Conservation (phyloP, 2,113 vertebrate genomes). For the Cyprinodon brontotheroides region DNA sequence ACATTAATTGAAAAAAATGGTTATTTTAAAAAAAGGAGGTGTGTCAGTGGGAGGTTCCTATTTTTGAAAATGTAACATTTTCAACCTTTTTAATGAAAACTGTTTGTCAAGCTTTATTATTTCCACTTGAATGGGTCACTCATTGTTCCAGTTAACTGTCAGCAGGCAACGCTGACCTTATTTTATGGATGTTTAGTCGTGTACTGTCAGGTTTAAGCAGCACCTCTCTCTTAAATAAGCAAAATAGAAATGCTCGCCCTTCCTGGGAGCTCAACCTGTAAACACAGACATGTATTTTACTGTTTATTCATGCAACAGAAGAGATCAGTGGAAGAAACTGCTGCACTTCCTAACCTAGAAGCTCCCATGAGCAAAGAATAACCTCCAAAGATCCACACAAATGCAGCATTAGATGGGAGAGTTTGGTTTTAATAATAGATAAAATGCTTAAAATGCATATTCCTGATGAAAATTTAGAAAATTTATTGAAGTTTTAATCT, state of each 20-base stretch:
- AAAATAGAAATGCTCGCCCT: not conserved
- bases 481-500: not conserved
- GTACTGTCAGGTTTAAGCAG: not conserved
- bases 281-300: not conserved
- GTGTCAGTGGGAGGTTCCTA: constrained; percentile 34
- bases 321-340: constrained; percentile 31
- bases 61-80: not conserved
- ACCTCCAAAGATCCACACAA: not conserved
- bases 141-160: not conserved
- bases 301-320: constrained; percentile 3
- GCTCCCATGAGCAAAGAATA: not conserved
- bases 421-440: not conserved
- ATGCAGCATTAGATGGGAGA: not conserved
- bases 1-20: constrained; percentile 4
- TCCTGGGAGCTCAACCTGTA: not conserved
- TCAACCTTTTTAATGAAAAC: not conserved
- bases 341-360: not conserved
- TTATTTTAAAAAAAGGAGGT: constrained; percentile 19
- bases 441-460: not conserved
- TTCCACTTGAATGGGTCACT: not conserved
- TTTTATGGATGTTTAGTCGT: not conserved
- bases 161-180: not conserved
- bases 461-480: not conserved
- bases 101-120: constrained; percentile 30
- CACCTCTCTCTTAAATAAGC: not conserved